Evolutionary conservation across 2,888 invertebrate genomes (phyloP).

Genomic region (Drosophila macrospina): DNA sequence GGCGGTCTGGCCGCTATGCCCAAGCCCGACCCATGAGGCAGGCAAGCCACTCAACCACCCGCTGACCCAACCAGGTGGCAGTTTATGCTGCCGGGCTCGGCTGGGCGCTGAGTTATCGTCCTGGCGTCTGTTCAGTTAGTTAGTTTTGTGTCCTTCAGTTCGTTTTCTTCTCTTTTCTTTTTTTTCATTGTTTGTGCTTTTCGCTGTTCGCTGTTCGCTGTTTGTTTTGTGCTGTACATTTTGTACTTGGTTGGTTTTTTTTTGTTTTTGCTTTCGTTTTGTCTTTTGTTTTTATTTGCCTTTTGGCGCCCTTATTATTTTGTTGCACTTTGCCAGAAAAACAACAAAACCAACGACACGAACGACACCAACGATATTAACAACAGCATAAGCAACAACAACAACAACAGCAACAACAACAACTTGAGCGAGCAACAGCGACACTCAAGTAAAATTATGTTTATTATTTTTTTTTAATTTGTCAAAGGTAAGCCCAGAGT

Average conservation of each 20-base stretch:
- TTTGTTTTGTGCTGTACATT: slow-evolving; percentile 53
- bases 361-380: slow-evolving; percentile 29
- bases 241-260: slow-evolving; percentile 32
- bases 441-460: slow-evolving; percentile 41
- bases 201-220: slow-evolving; percentile 45
- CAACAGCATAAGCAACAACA: slow-evolving; percentile 31
- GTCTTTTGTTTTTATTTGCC: slow-evolving; percentile 71
- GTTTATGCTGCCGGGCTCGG: slow-evolving; percentile 60
- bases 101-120: slow-evolving; percentile 68
- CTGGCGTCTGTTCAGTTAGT: slow-evolving; percentile 69
- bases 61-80: slow-evolving; percentile 71
- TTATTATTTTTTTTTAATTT: slow-evolving; percentile 20
- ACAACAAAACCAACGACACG: slow-evolving; percentile 40
- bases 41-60: slow-evolving; percentile 40
- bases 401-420: slow-evolving; percentile 13
- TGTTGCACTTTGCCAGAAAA: slow-evolving; percentile 66
- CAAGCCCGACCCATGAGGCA: slow-evolving; percentile 22
- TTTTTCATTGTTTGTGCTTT: too few species aligned
- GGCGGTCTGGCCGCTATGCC: slow-evolving; percentile 11
- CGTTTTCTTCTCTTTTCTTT: slow-evolving; percentile 22
- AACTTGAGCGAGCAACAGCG: slow-evolving; percentile 33
- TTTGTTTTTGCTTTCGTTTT: slow-evolving; percentile 31
- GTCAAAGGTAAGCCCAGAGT: slow-evolving; percentile 44
- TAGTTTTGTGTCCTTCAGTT: slow-evolving; percentile 69
- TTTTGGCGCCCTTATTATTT: slow-evolving; percentile 75